Evolutionary conservation across 2,113 vertebrate species (phyloP), one percentile per base, ranked within the genome.

Genomic region (Gymnorhina tibicen): DNA sequence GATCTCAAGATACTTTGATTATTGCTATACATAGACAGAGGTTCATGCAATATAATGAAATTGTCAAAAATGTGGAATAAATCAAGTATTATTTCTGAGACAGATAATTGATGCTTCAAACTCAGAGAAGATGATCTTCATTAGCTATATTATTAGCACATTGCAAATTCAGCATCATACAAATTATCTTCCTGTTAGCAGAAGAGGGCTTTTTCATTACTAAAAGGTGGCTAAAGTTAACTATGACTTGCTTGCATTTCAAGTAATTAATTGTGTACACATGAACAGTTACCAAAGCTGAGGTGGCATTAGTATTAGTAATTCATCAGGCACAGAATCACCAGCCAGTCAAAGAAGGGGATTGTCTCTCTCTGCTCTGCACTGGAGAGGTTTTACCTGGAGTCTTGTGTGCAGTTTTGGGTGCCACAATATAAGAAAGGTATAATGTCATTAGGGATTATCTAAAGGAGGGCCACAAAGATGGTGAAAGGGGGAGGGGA

Each of bases 351-450:
- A 11, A 21, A 59, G 62, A 8, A 68, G n/a, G 16, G 2, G 11
- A 46, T 60, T 30, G 9, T 37, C 44, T 11, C 3, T 3, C 33
- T 74, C 4, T 24, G 0, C 21, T 44, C 52, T 59, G 32, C 28
- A 46, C 20, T 60, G 26, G 6, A 1, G 3, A 0, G 0, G 9
- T 17, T 53, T 53, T 39, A 22, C 16, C 39, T 53, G 20, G 20
- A 52, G n/a, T 22, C 8, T 2, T 35, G 17, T 42, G n/a, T 15
- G 21, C 20, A 22, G 26, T 27, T 67, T 53, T 60, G n/a, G 20
- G 21, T 30, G 26, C 6, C 30, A 62, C 11, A 19, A 11, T 35
- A 23, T 22, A 41, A 35, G 58, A 59, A 60, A n/a, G 7, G 5
- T 27, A 41, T 26, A 10, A 69, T 53, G 24, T 6, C 42, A 4